A percentile compares a stretch with the other conserved stretches of the same genome.
These are phyloP conservation scores for Rotaria magnacalcarata DNA, from an alignment of 2,888 invertebrate species.

Conservation along the genomic window DNA sequence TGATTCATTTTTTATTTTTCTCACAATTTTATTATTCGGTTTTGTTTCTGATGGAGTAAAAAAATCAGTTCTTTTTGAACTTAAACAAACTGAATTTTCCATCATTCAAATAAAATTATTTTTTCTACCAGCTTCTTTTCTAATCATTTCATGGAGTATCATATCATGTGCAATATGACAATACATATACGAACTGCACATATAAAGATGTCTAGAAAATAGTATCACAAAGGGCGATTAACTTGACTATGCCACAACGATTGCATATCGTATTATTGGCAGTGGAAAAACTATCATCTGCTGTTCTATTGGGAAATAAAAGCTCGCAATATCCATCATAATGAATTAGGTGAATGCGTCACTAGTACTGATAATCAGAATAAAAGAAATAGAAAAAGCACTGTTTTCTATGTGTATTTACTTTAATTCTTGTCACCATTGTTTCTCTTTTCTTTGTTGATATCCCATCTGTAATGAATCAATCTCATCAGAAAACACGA, in stretches of 20 bases:
- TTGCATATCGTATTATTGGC: neutral
- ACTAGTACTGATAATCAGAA: neutral
- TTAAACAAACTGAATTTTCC: neutral
- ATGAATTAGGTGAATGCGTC: neutral
- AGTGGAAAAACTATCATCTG: neutral
- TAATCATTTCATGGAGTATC: too few relatives aligned
- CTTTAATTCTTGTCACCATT: neutral
- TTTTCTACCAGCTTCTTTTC: neutral
- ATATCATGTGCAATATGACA: neutral
- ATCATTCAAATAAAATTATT: neutral
- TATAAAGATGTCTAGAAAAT: neutral
- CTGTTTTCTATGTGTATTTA: neutral
- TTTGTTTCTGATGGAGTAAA: neutral
- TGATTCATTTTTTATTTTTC: neutral
- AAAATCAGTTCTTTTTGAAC: neutral
- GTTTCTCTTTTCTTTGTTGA: neutral
- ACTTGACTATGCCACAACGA: neutral
- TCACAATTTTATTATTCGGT: neutral
- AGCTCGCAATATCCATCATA: neutral
- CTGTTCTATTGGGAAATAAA: neutral
- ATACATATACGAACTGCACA: neutral
- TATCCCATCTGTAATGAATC: neutral
- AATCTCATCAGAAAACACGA: conserved; percentile 1
- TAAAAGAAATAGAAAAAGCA: neutral
- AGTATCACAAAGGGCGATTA: neutral